Evolutionary conservation across 2,888 invertebrate species (phyloP), one percentile per base, ranked within the genome.

Genomic region (Eilema sororculum): DNA sequence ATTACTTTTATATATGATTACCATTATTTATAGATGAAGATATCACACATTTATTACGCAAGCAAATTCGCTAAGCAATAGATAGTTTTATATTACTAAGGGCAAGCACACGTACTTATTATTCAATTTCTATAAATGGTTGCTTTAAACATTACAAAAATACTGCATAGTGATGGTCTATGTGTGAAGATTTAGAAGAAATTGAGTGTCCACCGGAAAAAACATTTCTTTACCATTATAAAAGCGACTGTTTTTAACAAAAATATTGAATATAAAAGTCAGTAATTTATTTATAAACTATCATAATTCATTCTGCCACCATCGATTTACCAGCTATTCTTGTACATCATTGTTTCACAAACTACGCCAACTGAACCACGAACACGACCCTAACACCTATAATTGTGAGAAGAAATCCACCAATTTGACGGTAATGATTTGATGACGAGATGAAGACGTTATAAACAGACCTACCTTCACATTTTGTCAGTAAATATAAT

Each of bases 361-460:
- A 33, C 46, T 13, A 37, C 46, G 57, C 59, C 37, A 28, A 66
- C 25, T 66, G 61, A 52, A 64, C 63, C 52, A 56, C 16, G 57
- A 64, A 46, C 52, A 56, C 16, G 57, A 65, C 56, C 33, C 16
- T 24, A 65, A 65, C 65, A 65, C 65, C 57, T 57, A 57, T 65
- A 65, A 65, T 65, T 65, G 65, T 65, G 65, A 57, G 65, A 65
- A 65, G 57, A 65, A 65, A 65, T 65, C 65, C 65, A 57, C 65
- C 65, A 57, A 65, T 65, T 65, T 65, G 57, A 24, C 57, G 33
- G 65, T 65, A 65, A 65, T 65, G 65, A 57, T 65, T 57, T 65
- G 65, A 65, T 65, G 57, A 57, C 52, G 65, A 65, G 65, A 65
- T 65, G 33, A 65, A 65, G 65, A 57, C 65, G 57, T 65, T 65